A percentile compares a stretch with the other conserved stretches of the same genome.
Conservation (phyloP, 1,140 invertebrate species). For the Hormaphis cornu region DNA sequence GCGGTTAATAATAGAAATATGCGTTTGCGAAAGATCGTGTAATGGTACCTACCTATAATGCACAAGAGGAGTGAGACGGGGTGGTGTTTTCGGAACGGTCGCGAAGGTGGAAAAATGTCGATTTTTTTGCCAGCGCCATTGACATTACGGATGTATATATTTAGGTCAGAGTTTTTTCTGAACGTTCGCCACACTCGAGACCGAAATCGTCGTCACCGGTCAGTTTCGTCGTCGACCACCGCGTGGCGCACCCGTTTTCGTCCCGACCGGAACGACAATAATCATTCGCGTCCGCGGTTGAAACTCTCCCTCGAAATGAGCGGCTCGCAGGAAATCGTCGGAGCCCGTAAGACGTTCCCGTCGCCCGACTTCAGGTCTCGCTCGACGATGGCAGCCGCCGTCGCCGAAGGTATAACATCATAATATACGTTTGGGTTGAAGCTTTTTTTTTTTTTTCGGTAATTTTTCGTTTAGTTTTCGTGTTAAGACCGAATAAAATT, state of each 20-base stretch:
- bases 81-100: background rate
- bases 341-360: background rate
- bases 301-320: too few species aligned
- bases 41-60: too few species aligned
- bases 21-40: too few species aligned
- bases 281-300: too few species aligned
- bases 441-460: too few species aligned
- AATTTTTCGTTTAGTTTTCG: too few species aligned
- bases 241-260: too few species aligned
- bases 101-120: background rate
- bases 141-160: background rate
- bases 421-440: background rate
- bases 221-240: too few species aligned
- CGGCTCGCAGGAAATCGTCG: background rate
- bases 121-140: background rate
- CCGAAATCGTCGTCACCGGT: background rate
- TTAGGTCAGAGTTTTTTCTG: background rate
- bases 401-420: background rate
- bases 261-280: too few species aligned
- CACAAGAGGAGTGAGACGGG: too few species aligned
- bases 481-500: background rate
- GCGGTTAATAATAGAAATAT: too few species aligned
- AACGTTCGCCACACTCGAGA: background rate
- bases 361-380: background rate
- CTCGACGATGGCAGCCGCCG: background rate